A percentile compares a stretch with the other conserved stretches of the same genome.
Conservation (phyloP, 2,888 invertebrate genomes). For the Tipula unca region DNA sequence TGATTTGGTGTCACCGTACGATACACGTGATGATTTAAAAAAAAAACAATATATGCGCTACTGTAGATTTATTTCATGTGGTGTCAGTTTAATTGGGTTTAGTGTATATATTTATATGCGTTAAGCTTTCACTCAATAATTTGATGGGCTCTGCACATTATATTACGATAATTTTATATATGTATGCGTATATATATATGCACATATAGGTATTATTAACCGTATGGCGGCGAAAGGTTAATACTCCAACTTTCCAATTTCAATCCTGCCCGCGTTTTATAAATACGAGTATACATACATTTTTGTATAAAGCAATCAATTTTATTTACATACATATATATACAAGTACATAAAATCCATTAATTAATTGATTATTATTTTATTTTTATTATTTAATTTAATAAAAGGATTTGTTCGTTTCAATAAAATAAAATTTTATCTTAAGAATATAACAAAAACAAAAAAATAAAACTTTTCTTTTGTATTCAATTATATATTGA, state of each 20-base stretch:
- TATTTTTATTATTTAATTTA: slow-evolving; percentile 9
- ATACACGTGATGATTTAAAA: not conserved
- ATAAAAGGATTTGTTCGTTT: slow-evolving; percentile 2
- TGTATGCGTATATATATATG: no score
- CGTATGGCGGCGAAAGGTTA: not conserved
- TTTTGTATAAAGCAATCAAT: not conserved
- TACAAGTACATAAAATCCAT: not conserved
- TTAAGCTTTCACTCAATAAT: not conserved
- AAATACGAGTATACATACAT: no score
- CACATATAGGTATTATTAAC: no score
- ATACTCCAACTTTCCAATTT: not conserved
- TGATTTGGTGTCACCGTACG: not conserved
- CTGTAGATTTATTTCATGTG: not conserved
- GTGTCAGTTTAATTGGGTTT: not conserved
- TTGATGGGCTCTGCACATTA: not conserved
- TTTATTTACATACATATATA: not conserved
- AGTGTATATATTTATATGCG: not conserved
- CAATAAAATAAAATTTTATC: not conserved
- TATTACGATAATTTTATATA: not conserved
- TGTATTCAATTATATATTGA: not conserved
- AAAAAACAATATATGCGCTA: not conserved
- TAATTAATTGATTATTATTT: not conserved
- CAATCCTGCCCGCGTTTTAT: not conserved
- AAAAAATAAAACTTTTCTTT: not conserved
- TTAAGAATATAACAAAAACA: not conserved